Base-by-base conservation (phyloP, 2,888 invertebrate species). In the Cabera pusaria region DNA sequence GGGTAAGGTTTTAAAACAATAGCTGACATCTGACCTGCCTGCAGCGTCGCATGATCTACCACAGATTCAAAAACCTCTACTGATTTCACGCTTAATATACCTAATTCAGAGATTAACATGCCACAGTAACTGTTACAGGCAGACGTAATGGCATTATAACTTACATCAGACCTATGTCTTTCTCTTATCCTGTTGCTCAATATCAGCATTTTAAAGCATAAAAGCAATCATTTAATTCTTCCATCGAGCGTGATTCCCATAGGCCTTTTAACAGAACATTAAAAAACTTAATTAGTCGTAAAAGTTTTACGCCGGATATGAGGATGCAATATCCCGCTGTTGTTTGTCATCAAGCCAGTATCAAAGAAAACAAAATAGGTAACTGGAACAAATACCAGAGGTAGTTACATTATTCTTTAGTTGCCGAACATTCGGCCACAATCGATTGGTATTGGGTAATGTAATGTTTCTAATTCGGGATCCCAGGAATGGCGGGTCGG, bases 381-480 rank as follows among this genome's bases (percentile, higher is more conserved):
- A 44, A 46, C 43, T 44, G 31, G 49, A 33, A 31, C 51, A 43
- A n/a, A n/a, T 14, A 14, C 14, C 2, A 14, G 2, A 14, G 2
- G 14, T 14, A 14, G 14, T 14, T n/a, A n/a, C n/a, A n/a, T n/a
- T n/a, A n/a, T n/a, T n/a, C n/a, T n/a, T 14, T 14, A 4, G 14
- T 14, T 14, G 14, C n/a, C n/a, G n/a, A n/a, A 16, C 26, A 35
- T 39, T 39, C 12, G 29, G 22, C 35, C 23, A 39, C 29, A 52
- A 52, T 59, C 50, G 41, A 50, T 59, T 56, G 52, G 50, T 42
- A 51, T 68, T 64, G 53, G 41, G 49, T 54, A 64, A 66, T 48
- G 49, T 54, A 64, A 66, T 48, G 35, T 36, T 35, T 65, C 68
- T 69, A 69, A 60, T 52, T 64, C 52, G 27, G 59, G 49, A 58